Evolutionary conservation across 1,140 invertebrate genomes (phyloP).

Genomic region (Conopomorpha cramerella): DNA sequence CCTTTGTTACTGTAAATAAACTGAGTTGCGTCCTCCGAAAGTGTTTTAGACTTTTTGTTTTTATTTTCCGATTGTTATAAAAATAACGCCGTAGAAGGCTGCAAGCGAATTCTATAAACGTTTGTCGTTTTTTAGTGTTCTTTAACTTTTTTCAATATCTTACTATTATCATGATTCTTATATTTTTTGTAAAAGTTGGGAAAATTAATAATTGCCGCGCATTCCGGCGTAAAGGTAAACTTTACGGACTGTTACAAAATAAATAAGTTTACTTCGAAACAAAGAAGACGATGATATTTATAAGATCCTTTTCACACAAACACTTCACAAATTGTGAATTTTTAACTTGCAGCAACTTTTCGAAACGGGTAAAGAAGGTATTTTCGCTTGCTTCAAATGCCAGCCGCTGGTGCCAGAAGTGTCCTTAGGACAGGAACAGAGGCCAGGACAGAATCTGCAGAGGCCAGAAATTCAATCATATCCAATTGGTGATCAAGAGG

Average conservation of each 20-base stretch:
- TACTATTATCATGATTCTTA: too few relatives aligned
- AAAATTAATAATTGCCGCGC: too few relatives aligned
- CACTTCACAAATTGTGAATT: too few relatives aligned
- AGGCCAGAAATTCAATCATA: too few relatives aligned
- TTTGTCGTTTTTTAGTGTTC: conserved; percentile 1
- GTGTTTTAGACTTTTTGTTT: conserved; percentile 46
- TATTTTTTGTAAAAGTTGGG: too few relatives aligned
- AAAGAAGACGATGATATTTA: too few relatives aligned
- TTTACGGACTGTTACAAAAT: too few relatives aligned
- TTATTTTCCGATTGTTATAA: conserved; percentile 41
- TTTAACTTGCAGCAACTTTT: conserved; percentile 35
- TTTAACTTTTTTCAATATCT: conserved; percentile 1
- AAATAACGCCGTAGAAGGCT: conserved; percentile 38
- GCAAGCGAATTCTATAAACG: conserved; percentile 12
- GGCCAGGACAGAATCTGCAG: conserved; percentile 14
- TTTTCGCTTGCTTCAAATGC: conserved; percentile 49
- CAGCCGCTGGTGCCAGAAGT: conserved; percentile 47
- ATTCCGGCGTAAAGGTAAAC: too few relatives aligned
- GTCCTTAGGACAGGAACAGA: conserved; percentile 27
- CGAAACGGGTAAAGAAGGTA: conserved; percentile 43
- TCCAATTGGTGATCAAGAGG: too few relatives aligned
- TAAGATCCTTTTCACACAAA: too few relatives aligned
- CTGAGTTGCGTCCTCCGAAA: conserved; percentile 13
- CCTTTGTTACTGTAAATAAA: too few relatives aligned
- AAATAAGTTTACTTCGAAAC: too few relatives aligned